A percentile compares a stretch with the other conserved stretches of the same genome.
phyloP scores from a whole-genome alignment of 1,140 invertebrate species.

The Mylabris phalerata region DNA sequence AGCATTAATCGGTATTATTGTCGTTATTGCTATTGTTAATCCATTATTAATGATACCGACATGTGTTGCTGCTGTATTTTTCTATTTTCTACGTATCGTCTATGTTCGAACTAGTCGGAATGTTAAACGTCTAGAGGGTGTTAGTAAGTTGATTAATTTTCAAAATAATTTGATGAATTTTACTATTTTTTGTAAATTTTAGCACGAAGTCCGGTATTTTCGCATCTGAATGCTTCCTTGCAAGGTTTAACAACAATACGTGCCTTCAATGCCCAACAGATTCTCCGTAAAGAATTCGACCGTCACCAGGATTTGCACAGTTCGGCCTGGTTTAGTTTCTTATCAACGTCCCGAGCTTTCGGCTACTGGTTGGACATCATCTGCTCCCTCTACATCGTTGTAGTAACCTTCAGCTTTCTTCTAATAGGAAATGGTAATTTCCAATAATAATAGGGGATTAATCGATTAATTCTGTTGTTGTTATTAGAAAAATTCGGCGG shows the following conservation, averaged over 20 bases:
- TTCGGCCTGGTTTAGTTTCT: conserved; percentile 59
- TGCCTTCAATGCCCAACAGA: conserved; percentile 71
- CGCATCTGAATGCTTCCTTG: conserved; percentile 80
- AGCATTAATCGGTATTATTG: conserved; percentile 63
- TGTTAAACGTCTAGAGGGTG: conserved; percentile 59
- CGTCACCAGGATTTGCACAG: conserved; percentile 64
- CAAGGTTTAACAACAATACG: conserved; percentile 86
- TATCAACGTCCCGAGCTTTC: conserved; percentile 52
- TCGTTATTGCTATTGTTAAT: conserved; percentile 68
- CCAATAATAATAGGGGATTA: conserved; percentile 23
- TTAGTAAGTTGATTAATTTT: conserved; percentile 33
- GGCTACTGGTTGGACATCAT: conserved; percentile 63
- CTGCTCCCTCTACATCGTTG: conserved; percentile 43
- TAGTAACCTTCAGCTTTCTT: conserved; percentile 46
- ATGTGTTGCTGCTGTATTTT: conserved; percentile 58
- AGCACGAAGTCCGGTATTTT: conserved; percentile 77
- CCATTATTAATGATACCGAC: conserved; percentile 68
- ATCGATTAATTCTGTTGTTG: conserved; percentile 34
- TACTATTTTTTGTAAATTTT: conserved; percentile 11
- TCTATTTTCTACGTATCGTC: conserved; percentile 51
- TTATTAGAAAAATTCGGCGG: conserved; percentile 52
- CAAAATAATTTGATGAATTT: conserved; percentile 11
- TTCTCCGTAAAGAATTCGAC: conserved; percentile 51
- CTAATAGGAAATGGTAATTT: conserved; percentile 37
- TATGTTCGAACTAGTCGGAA: conserved; percentile 60